These are phyloP conservation scores for Cataglyphis altisquamis DNA, from an alignment of 2,888 invertebrate species.

Conservation along the genomic window DNA sequence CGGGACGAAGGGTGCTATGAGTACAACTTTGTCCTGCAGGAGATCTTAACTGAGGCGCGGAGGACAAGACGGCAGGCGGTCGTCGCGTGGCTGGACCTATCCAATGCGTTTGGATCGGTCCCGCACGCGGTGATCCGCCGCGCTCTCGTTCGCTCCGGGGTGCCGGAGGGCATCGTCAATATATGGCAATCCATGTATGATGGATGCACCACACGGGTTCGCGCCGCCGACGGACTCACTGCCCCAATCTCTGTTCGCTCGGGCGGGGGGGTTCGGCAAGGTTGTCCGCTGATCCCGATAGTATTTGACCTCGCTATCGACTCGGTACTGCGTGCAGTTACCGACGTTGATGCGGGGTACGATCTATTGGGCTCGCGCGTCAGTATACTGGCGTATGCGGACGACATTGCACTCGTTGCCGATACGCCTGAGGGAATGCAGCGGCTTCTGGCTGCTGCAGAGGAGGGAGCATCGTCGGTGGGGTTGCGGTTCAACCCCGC, in stretches of 20 bases:
- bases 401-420: conserved; percentile 54
- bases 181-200: too few species aligned
- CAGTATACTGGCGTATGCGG: conserved; percentile 25
- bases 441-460: conserved; percentile 50
- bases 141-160: too few species aligned
- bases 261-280: conserved; percentile 82
- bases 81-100: not conserved
- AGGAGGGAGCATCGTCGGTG: conserved; percentile 22
- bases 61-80: conserved; percentile 58
- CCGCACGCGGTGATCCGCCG: too few species aligned
- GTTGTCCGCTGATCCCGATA: conserved; percentile 80
- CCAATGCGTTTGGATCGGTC: too few species aligned
- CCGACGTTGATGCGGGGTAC: not conserved
- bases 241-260: conserved; percentile 71
- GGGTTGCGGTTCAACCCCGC: conserved; percentile 77
- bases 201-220: not conserved
- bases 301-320: not conserved
- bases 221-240: conserved; percentile 19
- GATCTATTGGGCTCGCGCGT: too few species aligned
- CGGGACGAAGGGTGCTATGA: not conserved
- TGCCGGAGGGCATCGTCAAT: too few species aligned
- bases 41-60: not conserved
- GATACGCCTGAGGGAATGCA: conserved; percentile 49
- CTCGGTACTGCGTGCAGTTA: not conserved
- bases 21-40: not conserved